Percentiles rank a stretch among this genome's conserved stretches.
Conservation (phyloP, 2,888 invertebrate species). For the Drosophila greeni region DNA sequence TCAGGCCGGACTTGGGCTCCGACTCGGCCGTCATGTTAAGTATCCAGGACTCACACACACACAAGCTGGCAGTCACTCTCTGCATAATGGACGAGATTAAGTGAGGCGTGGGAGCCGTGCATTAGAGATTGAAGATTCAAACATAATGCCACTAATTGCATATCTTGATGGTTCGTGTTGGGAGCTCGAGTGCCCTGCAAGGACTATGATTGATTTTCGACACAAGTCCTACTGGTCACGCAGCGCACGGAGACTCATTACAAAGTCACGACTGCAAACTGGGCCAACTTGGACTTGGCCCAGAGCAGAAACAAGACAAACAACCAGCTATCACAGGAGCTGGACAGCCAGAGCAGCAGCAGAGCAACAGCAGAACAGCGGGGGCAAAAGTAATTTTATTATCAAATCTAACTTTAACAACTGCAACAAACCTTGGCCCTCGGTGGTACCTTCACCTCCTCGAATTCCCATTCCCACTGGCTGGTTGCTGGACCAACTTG, state of each 20-base stretch:
- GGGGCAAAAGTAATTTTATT: slow-evolving; percentile 71
- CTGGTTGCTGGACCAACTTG: slow-evolving; percentile 56
- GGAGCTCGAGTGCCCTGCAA: slow-evolving; percentile 19
- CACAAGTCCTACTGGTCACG: slow-evolving; percentile 17
- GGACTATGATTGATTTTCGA: slow-evolving; percentile 55
- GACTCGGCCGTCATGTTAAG: slow-evolving; percentile 32
- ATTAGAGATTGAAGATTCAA: slow-evolving; percentile 60
- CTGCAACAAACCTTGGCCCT: slow-evolving; percentile 50
- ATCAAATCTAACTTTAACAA: slow-evolving; percentile 73
- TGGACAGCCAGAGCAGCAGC: slow-evolving; percentile 6
- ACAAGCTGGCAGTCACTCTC: slow-evolving; percentile 10
- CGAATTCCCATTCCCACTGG: slow-evolving; percentile 8
- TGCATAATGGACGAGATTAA: slow-evolving; percentile 65
- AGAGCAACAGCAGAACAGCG: slow-evolving; percentile 26
- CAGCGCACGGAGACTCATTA: slow-evolving; percentile 53
- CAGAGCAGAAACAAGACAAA: slow-evolving; percentile 28
- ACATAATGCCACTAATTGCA: slow-evolving; percentile 66
- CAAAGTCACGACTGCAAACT: slow-evolving; percentile 64
- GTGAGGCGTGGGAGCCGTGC: slow-evolving; percentile 41
- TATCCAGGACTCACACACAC: slow-evolving; percentile 33
- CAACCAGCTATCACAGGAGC: slow-evolving; percentile 14
- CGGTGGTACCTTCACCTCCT: slow-evolving; percentile 18
- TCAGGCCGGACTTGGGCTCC: slow-evolving; percentile 9
- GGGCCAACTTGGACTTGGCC: slow-evolving; percentile 60
- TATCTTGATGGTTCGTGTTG: slow-evolving; percentile 55